Evolutionary conservation across 2,888 invertebrate genomes (phyloP), one percentile per base, ranked within the genome.

Genomic region (Ectemnius lituratus): DNA sequence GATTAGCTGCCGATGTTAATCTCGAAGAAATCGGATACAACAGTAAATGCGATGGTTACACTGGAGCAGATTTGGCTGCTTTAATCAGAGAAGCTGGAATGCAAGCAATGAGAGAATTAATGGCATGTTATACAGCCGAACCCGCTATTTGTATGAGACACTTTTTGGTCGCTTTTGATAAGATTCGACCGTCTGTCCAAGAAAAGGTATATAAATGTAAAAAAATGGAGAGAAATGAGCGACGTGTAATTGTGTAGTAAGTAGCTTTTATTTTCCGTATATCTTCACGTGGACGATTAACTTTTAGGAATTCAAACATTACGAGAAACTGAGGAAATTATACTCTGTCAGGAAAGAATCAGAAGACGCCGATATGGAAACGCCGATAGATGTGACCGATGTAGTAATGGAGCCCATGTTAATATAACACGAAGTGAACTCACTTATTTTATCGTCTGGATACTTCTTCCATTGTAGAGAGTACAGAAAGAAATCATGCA

Each of bases 21-120:
- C 92, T 99, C 78, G 92, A 93, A 79, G 92, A 92, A 3, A 92
- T 99, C 58, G 96, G 96, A 0, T 92, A 91, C 11, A 92, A 95
- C 72, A 93, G 94, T 4, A 91, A 92, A 76, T 94, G 94, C 83
- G 94, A 96, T 16, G 95, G 97, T 14, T 98, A 95, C 88, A 97
- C 98, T 0, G 99, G 99, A 18, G 99, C 99, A 0, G 99, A 99
- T 92, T 92, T 99, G 69, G 95, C 96, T 0, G 97, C 97, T 0
- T 91, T 99, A 64, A 95, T 99, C 0, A 93, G 97, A 82, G 97
- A 98, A 87, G 97, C 99, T 0, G 95, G 97, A 0, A 94, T 96
- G 52, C 93, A 95, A 80, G 95, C 97, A 0, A 91, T 99, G 59
- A 95, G 95, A 70, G 96, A 96, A 81, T 94, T 95, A 72, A 94